Base-by-base conservation (phyloP, 2,797 vertebrate genomes). In the Spheniscus humboldti region DNA sequence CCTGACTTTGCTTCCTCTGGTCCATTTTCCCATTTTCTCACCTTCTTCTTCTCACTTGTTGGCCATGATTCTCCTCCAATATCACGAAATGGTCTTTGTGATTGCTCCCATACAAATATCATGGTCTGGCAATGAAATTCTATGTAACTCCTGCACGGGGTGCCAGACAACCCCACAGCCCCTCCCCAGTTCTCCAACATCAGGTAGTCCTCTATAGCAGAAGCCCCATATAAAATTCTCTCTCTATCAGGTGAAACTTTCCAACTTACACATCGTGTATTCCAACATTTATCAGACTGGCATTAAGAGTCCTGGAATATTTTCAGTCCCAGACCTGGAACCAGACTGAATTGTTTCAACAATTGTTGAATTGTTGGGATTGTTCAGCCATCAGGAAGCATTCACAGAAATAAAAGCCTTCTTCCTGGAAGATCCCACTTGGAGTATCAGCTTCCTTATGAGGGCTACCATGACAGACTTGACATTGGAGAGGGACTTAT, bases 71-170 rank as follows among this genome's bases (percentile, higher is more conserved):
- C 11, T 50, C 11, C 25, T 79, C 43, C n/a, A 45, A 5, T 12
- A 10, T 41, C 39, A 71, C 18, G 24, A 77, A 80, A 63, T n/a
- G 1, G 11, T 55, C 35, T 89, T 18, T 74, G 11, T 35, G 33
- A 28, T 25, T 85, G 18, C 7, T 69, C 9, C 23, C 33, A 30
- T 33, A 9, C 3, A 43, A 11, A 12, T 60, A 16, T 4, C 7
- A 22, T 66, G 18, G 18, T 62, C 50, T 82, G 62, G 16, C 13
- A 66, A 28, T 25, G 8, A 48, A 88, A 67, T 59, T 41, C 43
- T 47, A 9, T 52, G 18, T 23, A 59, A 31, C 4, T 28, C 3
- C 41, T 48, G 5, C 35, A 35, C 0, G 3, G 10, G 7, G 6
- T 64, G 16, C 11, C 59, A 67, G 39, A 43, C 9, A 85, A 3